These are phyloP conservation scores for Chaetops frenatus DNA, from an alignment of 2,113 vertebrate species.

Conservation along the genomic window DNA sequence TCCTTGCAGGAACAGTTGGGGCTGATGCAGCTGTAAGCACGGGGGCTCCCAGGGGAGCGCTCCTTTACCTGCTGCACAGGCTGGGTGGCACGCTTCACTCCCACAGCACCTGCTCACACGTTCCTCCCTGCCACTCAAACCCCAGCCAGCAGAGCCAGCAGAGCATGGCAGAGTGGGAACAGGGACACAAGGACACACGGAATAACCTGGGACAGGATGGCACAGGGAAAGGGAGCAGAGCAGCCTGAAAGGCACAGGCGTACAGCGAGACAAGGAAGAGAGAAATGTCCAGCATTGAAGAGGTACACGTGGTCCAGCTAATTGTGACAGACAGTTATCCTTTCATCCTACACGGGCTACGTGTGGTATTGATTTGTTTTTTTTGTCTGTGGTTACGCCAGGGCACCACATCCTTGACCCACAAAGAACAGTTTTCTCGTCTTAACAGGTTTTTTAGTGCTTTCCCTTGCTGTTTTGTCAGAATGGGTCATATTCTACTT, in stretches of 20 bases:
- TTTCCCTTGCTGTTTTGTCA: neutral
- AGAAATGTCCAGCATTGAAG: neutral
- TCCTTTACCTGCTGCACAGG: constrained; percentile 57
- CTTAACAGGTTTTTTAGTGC: neutral
- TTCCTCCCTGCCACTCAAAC: constrained; percentile 67
- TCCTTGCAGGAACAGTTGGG: constrained; percentile 57
- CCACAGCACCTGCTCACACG: constrained; percentile 70
- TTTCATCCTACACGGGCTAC: neutral
- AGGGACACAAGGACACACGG: neutral
- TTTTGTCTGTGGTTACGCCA: neutral
- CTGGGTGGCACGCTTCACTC: constrained; percentile 62
- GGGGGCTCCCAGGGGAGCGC: constrained; percentile 30
- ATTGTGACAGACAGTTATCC: neutral
- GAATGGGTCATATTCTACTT: neutral
- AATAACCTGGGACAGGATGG: neutral
- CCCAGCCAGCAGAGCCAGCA: constrained; percentile 44
- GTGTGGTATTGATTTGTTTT: neutral
- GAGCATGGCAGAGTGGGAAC: constrained; percentile 53
- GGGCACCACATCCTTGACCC: neutral
- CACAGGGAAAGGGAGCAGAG: neutral
- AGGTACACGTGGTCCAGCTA: neutral
- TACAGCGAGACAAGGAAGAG: neutral
- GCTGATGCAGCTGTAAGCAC: constrained; percentile 33
- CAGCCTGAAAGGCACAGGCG: neutral
- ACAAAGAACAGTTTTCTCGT: neutral